Evolutionary conservation across 2,888 invertebrate species (phyloP).

Genomic region (Drosophila colorata): DNA sequence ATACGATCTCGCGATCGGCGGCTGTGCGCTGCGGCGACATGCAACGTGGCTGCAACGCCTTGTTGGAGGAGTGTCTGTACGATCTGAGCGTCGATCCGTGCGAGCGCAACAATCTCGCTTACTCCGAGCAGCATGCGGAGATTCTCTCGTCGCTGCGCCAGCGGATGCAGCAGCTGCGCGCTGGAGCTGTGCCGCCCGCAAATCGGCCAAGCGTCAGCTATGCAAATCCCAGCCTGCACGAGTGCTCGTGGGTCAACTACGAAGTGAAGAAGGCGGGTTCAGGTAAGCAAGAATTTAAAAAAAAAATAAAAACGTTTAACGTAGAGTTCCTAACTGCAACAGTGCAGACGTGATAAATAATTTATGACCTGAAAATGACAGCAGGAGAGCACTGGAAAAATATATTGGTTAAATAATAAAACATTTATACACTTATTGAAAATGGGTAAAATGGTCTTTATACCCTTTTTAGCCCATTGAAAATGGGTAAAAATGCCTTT

Average conservation of each 20-base stretch:
- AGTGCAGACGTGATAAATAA: no score
- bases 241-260: conserved; percentile 87
- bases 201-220: conserved; percentile 85
- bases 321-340: no score
- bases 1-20: conserved; percentile 45
- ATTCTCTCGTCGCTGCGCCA: conserved; percentile 83
- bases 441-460: no score
- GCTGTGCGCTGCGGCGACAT: conserved; percentile 56
- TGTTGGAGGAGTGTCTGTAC: conserved; percentile 85
- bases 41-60: conserved; percentile 73
- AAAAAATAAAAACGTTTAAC: no score
- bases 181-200: conserved; percentile 83
- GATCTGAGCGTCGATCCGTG: conserved; percentile 86
- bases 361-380: no score
- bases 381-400: no score
- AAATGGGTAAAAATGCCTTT: no score
- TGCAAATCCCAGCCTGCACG: conserved; percentile 86
- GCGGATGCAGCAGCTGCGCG: conserved; percentile 84
- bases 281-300: conserved; percentile 22
- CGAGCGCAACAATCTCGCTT: conserved; percentile 84
- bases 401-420: no score
- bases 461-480: no score
- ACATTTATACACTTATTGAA: no score
- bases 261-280: conserved; percentile 28
- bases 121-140: conserved; percentile 38